Percentiles rank a stretch among this genome's conserved stretches.
Evolutionary conservation across 2,113 vertebrate genomes (phyloP).

Genomic region (Conger conger): DNA sequence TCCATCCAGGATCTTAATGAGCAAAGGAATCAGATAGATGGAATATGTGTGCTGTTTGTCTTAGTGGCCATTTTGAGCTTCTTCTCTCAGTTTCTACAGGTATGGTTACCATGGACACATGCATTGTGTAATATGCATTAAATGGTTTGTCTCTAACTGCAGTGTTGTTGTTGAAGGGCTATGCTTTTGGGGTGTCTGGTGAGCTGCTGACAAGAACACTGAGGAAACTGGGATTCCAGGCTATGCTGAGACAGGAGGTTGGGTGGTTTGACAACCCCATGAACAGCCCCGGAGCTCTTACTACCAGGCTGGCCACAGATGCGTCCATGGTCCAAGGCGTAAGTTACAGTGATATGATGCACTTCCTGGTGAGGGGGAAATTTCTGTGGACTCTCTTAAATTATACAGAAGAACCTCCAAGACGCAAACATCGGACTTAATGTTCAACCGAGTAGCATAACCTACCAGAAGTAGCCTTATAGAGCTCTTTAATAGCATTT

Average conservation of each 20-base stretch:
- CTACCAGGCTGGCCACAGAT: constrained; percentile 72
- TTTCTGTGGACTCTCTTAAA: no score
- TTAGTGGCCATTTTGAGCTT: constrained; percentile 62
- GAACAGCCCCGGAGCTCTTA: constrained; percentile 73
- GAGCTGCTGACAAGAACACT: constrained; percentile 71
- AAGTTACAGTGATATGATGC: constrained; percentile 21
- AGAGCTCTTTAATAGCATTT: no score
- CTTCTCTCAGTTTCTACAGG: constrained; percentile 72
- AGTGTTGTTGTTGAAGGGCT: constrained; percentile 55
- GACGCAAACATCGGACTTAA: no score
- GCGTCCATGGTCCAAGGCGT: constrained; percentile 75
- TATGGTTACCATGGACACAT: constrained; percentile 34
- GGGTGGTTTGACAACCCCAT: constrained; percentile 72
- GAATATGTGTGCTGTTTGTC: constrained; percentile 68
- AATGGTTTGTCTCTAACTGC: neutral
- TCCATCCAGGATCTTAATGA: constrained; percentile 53
- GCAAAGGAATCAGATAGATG: constrained; percentile 61
- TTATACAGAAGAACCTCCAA: no score
- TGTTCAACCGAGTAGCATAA: no score
- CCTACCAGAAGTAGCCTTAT: no score
- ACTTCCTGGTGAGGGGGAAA: neutral
- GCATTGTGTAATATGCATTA: no score
- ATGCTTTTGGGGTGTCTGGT: constrained; percentile 72
- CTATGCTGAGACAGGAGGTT: constrained; percentile 70
- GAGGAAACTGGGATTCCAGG: constrained; percentile 70